phyloP scores from a whole-genome alignment of 2,797 vertebrate species.

The Schizopygopsis malacanthus region DNA sequence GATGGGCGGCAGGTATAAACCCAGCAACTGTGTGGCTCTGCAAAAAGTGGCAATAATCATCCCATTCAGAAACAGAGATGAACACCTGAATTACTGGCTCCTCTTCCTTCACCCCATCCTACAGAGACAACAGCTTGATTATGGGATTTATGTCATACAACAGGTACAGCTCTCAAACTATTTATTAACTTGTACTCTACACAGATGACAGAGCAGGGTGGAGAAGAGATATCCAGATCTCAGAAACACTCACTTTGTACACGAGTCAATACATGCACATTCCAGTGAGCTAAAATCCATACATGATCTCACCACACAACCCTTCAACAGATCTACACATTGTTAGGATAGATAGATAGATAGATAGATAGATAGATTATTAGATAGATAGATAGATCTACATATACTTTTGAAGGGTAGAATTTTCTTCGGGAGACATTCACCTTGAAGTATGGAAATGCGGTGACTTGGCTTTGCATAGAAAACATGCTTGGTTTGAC shows the following conservation, averaged over 20 bases:
- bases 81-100: constrained; percentile 94
- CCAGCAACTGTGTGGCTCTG: constrained; percentile 82
- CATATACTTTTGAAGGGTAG: not conserved
- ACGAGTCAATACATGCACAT: not conserved
- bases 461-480: not conserved
- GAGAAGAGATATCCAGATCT: not conserved
- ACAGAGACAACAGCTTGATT: constrained; percentile 92
- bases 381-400: not conserved
- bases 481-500: not conserved
- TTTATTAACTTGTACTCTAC: not conserved
- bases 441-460: constrained; percentile 38
- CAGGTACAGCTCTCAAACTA: constrained; percentile 80
- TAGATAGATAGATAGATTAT: not conserved
- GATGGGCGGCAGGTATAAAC: constrained; percentile 82
- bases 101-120: constrained; percentile 92
- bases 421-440: not conserved
- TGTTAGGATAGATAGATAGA: not conserved
- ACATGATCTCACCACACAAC: not conserved
- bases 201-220: not conserved
- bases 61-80: constrained; percentile 89
- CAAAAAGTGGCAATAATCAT: constrained; percentile 96
- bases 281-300: not conserved
- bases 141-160: constrained; percentile 91
- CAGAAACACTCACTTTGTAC: not conserved
- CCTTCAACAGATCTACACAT: not conserved